Conservation (phyloP, 2,113 vertebrate genomes). For the Ariopsis seemanni region DNA sequence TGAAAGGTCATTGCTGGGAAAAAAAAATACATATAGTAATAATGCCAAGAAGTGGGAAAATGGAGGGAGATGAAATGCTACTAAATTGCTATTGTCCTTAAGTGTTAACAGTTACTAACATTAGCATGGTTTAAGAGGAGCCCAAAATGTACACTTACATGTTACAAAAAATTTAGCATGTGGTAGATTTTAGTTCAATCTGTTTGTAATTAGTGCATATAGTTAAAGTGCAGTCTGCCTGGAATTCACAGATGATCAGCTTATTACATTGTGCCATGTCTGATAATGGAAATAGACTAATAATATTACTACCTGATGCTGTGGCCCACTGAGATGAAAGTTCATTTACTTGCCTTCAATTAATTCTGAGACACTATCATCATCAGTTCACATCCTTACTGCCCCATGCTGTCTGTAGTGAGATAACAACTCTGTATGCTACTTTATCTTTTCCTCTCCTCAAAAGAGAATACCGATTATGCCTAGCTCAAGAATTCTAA, state of each 20-base stretch:
- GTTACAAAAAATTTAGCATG: not conserved
- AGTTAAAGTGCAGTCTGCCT: conserved; percentile 57
- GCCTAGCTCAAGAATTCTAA: not conserved
- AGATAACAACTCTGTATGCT: conserved; percentile 66
- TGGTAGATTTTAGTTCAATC: conserved; percentile 54
- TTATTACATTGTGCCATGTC: conserved; percentile 64
- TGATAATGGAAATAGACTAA: conserved; percentile 69
- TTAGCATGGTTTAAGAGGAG: not conserved
- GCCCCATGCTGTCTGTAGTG: conserved; percentile 62
- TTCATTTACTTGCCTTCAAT: conserved; percentile 73
- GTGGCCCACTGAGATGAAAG: conserved; percentile 67
- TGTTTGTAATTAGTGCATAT: conserved; percentile 63
- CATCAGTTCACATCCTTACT: conserved; percentile 73
- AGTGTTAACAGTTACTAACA: not conserved
- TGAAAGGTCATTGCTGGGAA: not conserved
- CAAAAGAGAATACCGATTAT: not conserved
- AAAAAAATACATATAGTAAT: not conserved
- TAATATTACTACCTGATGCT: conserved; percentile 69
- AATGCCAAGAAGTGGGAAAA: not conserved
- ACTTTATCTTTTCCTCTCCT: conserved; percentile 30
- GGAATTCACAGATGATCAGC: conserved; percentile 62
- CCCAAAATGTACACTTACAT: not conserved
- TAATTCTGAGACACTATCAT: conserved; percentile 69
- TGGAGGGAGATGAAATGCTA: not conserved
- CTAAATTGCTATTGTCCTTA: not conserved